Evolutionary conservation across 2,797 vertebrate species (phyloP).

Genomic region (Tinamus major): DNA sequence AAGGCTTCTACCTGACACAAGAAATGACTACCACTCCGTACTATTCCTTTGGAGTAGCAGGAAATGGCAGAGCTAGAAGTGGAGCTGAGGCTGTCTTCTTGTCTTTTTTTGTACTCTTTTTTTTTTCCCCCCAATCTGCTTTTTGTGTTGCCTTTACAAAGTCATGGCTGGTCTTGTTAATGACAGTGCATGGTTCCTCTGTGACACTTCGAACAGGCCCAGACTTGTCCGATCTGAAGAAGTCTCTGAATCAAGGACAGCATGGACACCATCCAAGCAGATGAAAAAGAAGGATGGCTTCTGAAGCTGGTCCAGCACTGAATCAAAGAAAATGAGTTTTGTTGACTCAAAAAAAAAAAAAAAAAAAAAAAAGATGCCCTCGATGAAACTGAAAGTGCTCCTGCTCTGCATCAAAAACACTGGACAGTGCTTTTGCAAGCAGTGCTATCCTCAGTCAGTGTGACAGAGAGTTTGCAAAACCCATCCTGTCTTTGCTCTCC

Average conservation of each 20-base stretch:
- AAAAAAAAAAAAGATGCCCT: not conserved
- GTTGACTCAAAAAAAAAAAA: not conserved
- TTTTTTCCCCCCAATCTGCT: not conserved
- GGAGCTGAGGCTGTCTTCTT: not conserved
- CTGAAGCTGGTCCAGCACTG: not conserved
- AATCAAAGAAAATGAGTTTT: not conserved
- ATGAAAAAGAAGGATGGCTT: not conserved
- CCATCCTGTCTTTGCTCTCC: not conserved
- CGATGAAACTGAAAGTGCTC: not conserved
- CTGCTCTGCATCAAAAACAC: not conserved
- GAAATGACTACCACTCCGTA: not conserved
- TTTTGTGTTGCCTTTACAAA: not conserved
- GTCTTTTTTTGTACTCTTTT: not conserved
- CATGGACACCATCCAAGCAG: not conserved
- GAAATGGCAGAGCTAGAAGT: not conserved
- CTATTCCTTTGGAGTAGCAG: not conserved
- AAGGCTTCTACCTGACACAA: not conserved
- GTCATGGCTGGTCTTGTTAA: not conserved
- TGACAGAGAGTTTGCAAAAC: not conserved
- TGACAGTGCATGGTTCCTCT: not conserved
- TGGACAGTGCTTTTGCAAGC: not conserved
- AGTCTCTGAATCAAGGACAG: not conserved
- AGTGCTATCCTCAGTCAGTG: not conserved
- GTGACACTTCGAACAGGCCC: not conserved
- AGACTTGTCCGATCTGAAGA: not conserved